These are phyloP conservation scores for Anser brachyrhynchus DNA, from an alignment of 2,113 vertebrate species.

Conservation along the genomic window DNA sequence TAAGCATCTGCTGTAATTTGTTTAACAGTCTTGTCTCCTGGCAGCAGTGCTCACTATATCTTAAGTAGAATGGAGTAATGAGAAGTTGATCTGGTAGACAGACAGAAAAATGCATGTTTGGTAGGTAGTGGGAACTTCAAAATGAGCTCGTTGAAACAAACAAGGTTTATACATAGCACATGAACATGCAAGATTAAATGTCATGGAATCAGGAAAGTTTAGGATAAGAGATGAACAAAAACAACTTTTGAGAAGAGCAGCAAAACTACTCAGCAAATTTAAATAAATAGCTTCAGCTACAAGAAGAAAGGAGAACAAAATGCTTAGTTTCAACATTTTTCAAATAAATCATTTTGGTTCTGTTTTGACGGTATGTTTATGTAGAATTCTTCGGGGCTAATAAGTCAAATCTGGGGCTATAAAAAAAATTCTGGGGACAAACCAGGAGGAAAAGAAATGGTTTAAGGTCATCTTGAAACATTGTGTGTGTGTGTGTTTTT, in stretches of 20 bases:
- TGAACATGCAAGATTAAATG: neutral
- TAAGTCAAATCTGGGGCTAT: neutral
- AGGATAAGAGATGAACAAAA: neutral
- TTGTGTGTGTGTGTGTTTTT: neutral
- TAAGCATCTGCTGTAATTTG: slow-evolving; percentile 12
- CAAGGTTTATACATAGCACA: neutral
- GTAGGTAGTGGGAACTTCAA: neutral
- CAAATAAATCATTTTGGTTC: neutral
- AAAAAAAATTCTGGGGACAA: neutral
- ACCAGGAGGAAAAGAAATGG: neutral
- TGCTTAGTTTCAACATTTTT: neutral
- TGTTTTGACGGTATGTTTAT: neutral
- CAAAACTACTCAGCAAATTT: neutral
- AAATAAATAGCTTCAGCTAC: neutral
- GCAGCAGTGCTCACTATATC: neutral
- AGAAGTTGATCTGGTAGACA: neutral
- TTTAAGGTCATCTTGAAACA: slow-evolving; percentile 1
- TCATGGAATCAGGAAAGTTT: neutral
- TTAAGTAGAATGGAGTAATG: neutral
- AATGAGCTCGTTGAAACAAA: neutral
- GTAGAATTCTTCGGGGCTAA: neutral
- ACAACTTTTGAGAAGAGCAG: neutral
- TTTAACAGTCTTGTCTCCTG: slow-evolving; percentile 6
- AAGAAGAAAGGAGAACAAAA: neutral
- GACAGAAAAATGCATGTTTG: neutral